Base-by-base conservation (phyloP, 2,888 invertebrate species). In the Helicoverpa assulta region DNA sequence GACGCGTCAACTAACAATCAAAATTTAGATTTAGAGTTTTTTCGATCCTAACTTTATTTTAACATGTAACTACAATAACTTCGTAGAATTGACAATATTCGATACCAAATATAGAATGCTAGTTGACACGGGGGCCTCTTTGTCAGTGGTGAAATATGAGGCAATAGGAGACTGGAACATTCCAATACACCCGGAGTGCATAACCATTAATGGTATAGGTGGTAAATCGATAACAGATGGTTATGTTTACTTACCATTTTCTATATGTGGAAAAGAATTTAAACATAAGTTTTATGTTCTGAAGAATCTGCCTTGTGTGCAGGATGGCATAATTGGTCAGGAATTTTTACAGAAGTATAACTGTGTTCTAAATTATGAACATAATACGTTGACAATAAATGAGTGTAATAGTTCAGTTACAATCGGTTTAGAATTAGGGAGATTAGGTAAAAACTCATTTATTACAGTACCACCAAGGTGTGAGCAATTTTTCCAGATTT, bases 141-240 rank as follows among this genome's bases (percentile, higher is more conserved):
- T 60, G 14, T 52, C 51, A 14, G 60, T 29, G 8, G n/a, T 55
- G 47, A 63, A 55, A 55, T 55, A 47, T 29, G 55, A 55, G 12
- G 6, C 29, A 5, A 14, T 63, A 6, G 19, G 0, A 18, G 19
- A 63, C 29, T 29, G 47, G 47, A 29, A 63, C 2, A 63, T 63
- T 55, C 55, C 54, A 18, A 55, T 63, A n/a, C 12, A 43, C 6
- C n/a, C 26, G 19, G 50, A 63, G 19, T 29, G 50, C 29, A 63
- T 63, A 29, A 47, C 29, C 55, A 63, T 63, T 14, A 63, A 63
- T 47, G 63, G 55, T 33, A 50, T 63, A 19, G 63, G 63, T 47
- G 55, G 63, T 2, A 47, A 47, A 47, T 12, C 19, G 19, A 26
- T 1, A 7, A 50, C 47, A 2, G 29, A 26, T 1, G 62, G 54